Evolutionary conservation across 2,797 vertebrate genomes (phyloP).

Genomic region (Anguilla pacifica): DNA sequence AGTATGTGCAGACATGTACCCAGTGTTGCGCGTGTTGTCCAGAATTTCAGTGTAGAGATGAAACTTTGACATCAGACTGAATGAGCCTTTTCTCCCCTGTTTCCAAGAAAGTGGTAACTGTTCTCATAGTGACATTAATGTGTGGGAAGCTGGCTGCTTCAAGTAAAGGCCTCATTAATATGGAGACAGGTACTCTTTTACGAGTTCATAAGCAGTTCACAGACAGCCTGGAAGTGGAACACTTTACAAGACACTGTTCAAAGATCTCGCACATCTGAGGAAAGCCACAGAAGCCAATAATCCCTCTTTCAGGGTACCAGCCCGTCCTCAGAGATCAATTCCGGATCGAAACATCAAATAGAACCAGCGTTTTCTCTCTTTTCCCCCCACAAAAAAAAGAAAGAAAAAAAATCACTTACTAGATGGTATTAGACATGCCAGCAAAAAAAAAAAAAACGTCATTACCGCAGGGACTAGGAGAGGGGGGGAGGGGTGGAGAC

Average conservation of each 20-base stretch:
- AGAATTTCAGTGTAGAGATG: conserved; percentile 32
- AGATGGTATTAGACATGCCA: conserved; percentile 86
- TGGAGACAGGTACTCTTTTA: conserved; percentile 85
- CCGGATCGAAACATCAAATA: conserved; percentile 99
- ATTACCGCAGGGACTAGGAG: conserved; percentile 77
- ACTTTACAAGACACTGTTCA: conserved; percentile 97
- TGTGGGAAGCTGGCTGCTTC: conserved; percentile 72
- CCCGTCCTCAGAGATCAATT: conserved; percentile 97
- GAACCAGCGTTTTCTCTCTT: conserved; percentile 83
- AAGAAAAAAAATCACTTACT: conserved; percentile 84
- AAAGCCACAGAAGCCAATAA: conserved; percentile 99
- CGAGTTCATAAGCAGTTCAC: conserved; percentile 96
- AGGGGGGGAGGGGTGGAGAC: conserved; percentile 64
- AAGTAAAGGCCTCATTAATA: conserved; percentile 81
- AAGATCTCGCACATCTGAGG: conserved; percentile 98
- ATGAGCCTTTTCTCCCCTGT: conserved; percentile 57
- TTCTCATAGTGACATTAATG: conserved; percentile 75
- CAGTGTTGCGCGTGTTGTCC: not conserved
- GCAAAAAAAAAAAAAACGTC: conserved; percentile 69
- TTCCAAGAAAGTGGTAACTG: conserved; percentile 69
- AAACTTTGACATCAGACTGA: conserved; percentile 45
- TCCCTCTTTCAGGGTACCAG: conserved; percentile 96
- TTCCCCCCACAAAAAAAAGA: conserved; percentile 65
- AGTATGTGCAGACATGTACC: not conserved
- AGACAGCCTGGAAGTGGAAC: conserved; percentile 86